Base-by-base conservation (phyloP, 2,797 vertebrate species). In the Leptoclinus maculatus region DNA sequence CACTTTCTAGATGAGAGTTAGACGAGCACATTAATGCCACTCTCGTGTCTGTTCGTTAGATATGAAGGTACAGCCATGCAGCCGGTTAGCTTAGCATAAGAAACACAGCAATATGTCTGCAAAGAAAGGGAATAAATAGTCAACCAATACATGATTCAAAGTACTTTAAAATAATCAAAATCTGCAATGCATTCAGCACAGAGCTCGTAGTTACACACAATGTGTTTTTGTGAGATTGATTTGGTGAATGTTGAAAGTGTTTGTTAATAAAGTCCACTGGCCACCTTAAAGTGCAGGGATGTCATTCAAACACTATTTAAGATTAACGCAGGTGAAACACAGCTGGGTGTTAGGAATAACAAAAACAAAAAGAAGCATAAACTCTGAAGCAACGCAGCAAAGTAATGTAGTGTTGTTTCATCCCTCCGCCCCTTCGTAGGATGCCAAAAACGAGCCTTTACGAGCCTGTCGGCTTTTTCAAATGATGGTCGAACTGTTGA, bases 401-500 rank as follows among this genome's bases (percentile, higher is more conserved):
- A 56, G 32, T 39, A 51, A 57, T 72, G 66, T 39, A 39, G 49
- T 56, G 17, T 62, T 79, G 47, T 68, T 76, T 80, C 51, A 76
- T 53, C 49, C 21, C 47, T 78, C 39, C 2, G 3, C 11, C 21
- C 43, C 63, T 83, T 54, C 63, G 58, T 38, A 81, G 45, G 68
- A 81, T 36, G 41, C 41, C 58, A 66, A 78, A 78, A 76, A 39
- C 10, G 6, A 71, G 54, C 53, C 57, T 71, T 75, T 64, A 64
- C 25, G 66, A 68, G 32, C 12, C 45, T 71, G 56, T 70, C 5
- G 8, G 60, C 77, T 65, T 25, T 83, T 75, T 71, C 45, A 69
- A 72, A 29, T 59, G 68, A 76, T 17, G 41, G 78, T 63, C 4
- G 12, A 59, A 71, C 65, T 78, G 74, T 80, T 80, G 81, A 88